Evolutionary conservation across 2,113 vertebrate genomes (phyloP), one percentile per base, ranked within the genome.

Genomic region (Panthera uncia): DNA sequence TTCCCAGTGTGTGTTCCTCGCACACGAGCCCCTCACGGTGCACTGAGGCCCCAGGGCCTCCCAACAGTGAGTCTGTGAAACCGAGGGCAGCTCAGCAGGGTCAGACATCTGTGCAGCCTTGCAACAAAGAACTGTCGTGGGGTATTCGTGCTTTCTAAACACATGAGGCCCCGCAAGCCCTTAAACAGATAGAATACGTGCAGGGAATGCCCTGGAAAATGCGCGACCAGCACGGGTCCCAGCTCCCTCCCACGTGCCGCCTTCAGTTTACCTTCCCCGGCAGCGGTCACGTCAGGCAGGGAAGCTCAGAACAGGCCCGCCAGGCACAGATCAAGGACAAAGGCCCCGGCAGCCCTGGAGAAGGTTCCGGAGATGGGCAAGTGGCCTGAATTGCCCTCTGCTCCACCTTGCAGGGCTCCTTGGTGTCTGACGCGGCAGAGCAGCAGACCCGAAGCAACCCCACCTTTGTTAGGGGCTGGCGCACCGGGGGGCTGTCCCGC

Each of bases 211-310:
- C 29, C 21, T 7, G 33, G 33, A 16, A 76, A 65, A 21, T 1
- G 23, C 38, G 6, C 23, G 31, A 5, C 11, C 16, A 27, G 19
- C 11, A 15, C 1, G 57, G 3, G 14, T 29, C 68, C 36, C 5
- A 19, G 2, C 55, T 7, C 16, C 15, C 2, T 7, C 68, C 69
- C 3, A n/a, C 0, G 0, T 1, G 7, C 61, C 6, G 19, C n/a
- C 82, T 55, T 33, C 19, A 1, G 52, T n/a, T 9, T 18, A 4
- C 14, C 48, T 10, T 52, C n/a, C 36, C 0, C 2, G n/a, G 48
- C 19, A 87, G 61, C 7, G 4, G 18, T 15, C 3, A 4, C 1
- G 3, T 4, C 55, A 3, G 9, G 41, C 41, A 4, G 41, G 55
- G 45, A 65, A 29, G 31, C 19, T 50, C 23, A 25, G 55, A 76